phyloP scores from a whole-genome alignment of 1,140 invertebrate genomes.

The Delia radicum region DNA sequence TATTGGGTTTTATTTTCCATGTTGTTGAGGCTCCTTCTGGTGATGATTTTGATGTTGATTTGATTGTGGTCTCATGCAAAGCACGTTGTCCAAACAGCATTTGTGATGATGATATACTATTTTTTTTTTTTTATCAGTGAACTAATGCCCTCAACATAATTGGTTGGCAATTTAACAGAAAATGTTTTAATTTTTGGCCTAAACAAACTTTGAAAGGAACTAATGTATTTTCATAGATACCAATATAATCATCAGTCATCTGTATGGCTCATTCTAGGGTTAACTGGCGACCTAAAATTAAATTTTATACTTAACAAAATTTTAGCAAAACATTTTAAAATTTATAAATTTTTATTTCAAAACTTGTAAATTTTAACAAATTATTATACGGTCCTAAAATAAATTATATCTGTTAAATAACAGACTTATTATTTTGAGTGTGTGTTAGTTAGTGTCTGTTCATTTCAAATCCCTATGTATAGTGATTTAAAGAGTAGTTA shows the following conservation, averaged over 20 bases:
- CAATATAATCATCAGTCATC: no score
- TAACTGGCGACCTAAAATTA: background rate
- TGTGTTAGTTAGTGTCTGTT: no score
- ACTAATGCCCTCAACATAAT: background rate
- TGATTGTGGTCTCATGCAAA: conserved; percentile 1
- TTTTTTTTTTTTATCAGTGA: background rate
- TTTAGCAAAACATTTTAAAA: background rate
- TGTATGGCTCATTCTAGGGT: no score
- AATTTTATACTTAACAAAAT: background rate
- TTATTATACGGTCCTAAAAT: no score
- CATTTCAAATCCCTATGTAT: no score
- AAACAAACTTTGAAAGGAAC: background rate
- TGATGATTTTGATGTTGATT: background rate
- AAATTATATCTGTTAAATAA: no score
- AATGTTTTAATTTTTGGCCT: background rate
- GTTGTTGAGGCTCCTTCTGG: background rate
- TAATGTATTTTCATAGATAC: no score
- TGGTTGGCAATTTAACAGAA: background rate
- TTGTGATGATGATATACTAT: background rate
- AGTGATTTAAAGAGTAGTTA: background rate
- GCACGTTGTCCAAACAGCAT: background rate
- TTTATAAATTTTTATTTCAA: background rate
- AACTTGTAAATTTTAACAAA: no score
- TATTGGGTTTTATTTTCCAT: no score
- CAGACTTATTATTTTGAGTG: no score